Base-by-base conservation (phyloP, 2,113 vertebrate genomes). In the Arenaria interpres region DNA sequence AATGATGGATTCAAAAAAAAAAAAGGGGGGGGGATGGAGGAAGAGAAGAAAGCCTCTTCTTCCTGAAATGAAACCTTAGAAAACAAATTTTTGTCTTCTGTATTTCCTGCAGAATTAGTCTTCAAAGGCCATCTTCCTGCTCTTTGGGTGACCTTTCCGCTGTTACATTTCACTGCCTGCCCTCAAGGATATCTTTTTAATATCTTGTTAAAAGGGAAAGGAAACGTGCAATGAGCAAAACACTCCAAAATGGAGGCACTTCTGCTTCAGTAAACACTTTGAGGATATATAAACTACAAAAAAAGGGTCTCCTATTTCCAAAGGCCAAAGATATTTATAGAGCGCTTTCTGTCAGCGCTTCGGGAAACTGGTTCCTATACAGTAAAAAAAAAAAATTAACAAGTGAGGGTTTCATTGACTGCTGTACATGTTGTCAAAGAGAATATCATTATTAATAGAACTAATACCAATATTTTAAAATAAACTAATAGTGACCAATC, bases 211-310 rank as follows among this genome's bases (percentile, higher is more conserved):
- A 96, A 95, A 0, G 23, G 74, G 84, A 78, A 91, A 51, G 50
- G 92, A 91, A 95, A 94, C 5, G 8, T 82, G 62, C 73, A 87
- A 73, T 0, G 30, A 93, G 92, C 69, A 89, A 85, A 89, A 50
- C 66, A 62, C 74, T 82, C 77, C 69, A 86, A 91, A 95, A 95
- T 57, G 74, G 87, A 96, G 54, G 53, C 71, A 73, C 20, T 97
- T 96, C 89, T 96, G 89, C 89, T 54, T 94, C 97, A 88, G 77
- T 76, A 96, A 95, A 95, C 91, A 94, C 81, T 95, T 91, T 4
- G 66, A 96, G 89, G 84, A 80, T 89, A 85, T 39, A 95, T 62
- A 74, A 96, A 91, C 66, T 63, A 28, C 63, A 92, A 66, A 91
- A 90, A 94, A 85, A 84, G 50, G 69, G 50, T 85, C 77, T 94